These are phyloP conservation scores for Macrobrachium nipponense DNA, from an alignment of 1,140 invertebrate species.

Conservation along the genomic window DNA sequence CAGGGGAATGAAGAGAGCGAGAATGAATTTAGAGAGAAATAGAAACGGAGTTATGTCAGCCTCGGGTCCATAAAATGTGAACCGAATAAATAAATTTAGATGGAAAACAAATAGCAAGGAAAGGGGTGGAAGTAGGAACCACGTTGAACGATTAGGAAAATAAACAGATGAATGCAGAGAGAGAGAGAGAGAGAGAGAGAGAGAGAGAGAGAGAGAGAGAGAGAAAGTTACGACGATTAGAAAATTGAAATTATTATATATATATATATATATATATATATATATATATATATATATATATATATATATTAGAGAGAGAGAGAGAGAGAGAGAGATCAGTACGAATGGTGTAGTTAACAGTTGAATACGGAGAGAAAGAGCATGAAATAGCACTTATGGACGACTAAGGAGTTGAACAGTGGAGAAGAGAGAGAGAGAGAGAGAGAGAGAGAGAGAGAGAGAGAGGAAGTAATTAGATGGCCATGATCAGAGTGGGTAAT, in stretches of 20 bases:
- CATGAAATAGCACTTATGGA: not conserved
- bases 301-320: slow-evolving; percentile 28
- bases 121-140: no score
- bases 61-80: no score
- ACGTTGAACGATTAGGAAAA: no score
- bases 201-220: not conserved
- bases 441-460: not conserved
- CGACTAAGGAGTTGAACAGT: not conserved
- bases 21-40: no score
- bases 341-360: not conserved
- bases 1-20: no score
- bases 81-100: no score
- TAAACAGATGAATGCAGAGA: not conserved
- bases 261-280: no score
- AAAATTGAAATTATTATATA: no score
- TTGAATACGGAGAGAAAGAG: slow-evolving; percentile 12
- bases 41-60: no score
- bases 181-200: not conserved
- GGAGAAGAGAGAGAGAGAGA: not conserved
- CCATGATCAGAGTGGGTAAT: no score
- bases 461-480: not conserved
- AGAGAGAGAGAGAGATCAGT: slow-evolving; percentile 13
- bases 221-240: not conserved
- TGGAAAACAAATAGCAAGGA: no score
- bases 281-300: no score